phyloP scores from a whole-genome alignment of 2,113 vertebrate genomes.

The Leucopsar rothschildi region DNA sequence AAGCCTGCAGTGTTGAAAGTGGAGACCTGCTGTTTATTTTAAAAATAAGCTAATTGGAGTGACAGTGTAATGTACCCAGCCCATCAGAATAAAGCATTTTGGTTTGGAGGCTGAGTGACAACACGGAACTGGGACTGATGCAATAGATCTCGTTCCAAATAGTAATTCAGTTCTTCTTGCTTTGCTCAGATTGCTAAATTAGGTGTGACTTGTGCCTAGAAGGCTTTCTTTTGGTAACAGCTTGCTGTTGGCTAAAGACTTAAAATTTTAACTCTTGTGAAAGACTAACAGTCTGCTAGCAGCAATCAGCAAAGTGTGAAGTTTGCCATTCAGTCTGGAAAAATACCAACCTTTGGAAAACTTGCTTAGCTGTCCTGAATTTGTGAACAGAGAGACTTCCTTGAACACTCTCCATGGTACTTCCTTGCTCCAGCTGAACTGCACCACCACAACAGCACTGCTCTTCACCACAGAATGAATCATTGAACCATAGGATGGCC shows the following conservation, averaged over 20 bases:
- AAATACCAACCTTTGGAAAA: not conserved
- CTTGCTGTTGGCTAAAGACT: slow-evolving; percentile 8
- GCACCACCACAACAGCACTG: not conserved
- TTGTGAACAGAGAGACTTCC: not conserved
- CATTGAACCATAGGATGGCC: not conserved
- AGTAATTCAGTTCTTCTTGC: slow-evolving; percentile 27
- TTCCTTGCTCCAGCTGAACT: not conserved
- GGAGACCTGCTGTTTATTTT: slow-evolving; percentile 54
- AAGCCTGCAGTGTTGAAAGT: slow-evolving; percentile 33
- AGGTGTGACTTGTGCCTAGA: slow-evolving; percentile 57
- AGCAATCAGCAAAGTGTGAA: not conserved
- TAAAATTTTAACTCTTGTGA: not conserved
- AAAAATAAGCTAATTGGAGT: slow-evolving; percentile 24
- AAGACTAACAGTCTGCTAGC: slow-evolving; percentile 2
- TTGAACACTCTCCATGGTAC: slow-evolving; percentile 47
- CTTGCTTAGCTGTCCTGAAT: not conserved
- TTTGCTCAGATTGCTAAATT: slow-evolving; percentile 53
- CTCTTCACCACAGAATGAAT: not conserved
- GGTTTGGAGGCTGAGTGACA: slow-evolving; percentile 23
- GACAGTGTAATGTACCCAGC: not conserved
- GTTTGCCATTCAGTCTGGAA: not conserved
- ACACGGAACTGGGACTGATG: not conserved
- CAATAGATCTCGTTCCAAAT: slow-evolving; percentile 43
- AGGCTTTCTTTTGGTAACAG: slow-evolving; percentile 16
- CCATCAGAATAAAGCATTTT: slow-evolving; percentile 19